Conservation (phyloP, 2,797 vertebrate genomes). For the Coracias cyanogaster region DNA sequence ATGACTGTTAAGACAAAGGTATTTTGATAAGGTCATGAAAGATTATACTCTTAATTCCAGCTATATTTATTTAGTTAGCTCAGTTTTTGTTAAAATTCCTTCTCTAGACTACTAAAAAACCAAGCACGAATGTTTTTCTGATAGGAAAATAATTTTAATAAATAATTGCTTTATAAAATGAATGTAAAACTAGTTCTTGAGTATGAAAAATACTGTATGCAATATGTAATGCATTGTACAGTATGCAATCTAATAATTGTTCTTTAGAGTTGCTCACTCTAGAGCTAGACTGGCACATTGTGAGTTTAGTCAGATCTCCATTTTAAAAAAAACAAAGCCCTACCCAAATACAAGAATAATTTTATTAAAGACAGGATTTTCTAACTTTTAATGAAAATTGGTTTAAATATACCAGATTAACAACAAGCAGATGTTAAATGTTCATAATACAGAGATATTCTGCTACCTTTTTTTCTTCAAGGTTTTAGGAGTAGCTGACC, state of each 20-base stretch:
- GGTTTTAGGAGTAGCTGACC: not conserved
- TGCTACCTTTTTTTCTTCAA: not conserved
- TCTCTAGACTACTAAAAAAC: not conserved
- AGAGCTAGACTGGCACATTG: not conserved
- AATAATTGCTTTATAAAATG: not conserved
- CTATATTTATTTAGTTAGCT: not conserved
- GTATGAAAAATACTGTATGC: not conserved
- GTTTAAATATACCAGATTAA: not conserved
- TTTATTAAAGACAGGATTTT: not conserved
- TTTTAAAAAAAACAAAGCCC: not conserved
- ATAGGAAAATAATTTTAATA: not conserved
- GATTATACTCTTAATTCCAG: not conserved
- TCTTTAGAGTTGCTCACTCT: not conserved
- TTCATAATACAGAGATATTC: not conserved
- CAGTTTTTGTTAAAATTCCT: not conserved
- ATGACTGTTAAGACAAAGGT: not conserved
- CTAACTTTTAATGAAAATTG: not conserved
- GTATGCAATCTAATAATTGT: not conserved
- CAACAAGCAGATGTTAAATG: not conserved
- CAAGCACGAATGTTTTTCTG: not conserved
- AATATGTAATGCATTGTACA: not conserved
- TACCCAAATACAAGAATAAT: not conserved
- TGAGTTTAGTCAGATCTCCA: not conserved
- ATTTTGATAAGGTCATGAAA: not conserved
- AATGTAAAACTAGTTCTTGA: not conserved